Evolutionary conservation across 2,113 vertebrate genomes (phyloP).

Genomic region (Equus przewalskii): DNA sequence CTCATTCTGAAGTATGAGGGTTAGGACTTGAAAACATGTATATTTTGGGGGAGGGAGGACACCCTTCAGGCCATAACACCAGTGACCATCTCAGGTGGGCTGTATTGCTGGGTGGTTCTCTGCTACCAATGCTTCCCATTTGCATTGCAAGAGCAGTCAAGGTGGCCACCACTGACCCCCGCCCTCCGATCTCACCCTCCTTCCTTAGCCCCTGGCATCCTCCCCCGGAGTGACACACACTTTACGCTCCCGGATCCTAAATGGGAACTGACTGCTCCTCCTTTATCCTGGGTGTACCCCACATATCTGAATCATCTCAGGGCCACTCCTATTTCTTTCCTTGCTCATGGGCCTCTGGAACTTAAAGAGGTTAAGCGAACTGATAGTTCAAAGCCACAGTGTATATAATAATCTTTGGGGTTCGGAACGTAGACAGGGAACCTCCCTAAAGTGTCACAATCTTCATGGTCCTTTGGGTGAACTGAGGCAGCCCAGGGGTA

Average conservation of each 20-base stretch:
- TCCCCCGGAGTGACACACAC: not conserved
- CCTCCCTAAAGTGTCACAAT: not conserved
- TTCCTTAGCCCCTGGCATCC: not conserved
- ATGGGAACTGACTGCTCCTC: not conserved
- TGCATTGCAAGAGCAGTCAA: not conserved
- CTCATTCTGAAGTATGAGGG: not conserved
- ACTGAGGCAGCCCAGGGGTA: not conserved
- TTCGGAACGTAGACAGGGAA: not conserved
- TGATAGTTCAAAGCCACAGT: slow-evolving; percentile 17
- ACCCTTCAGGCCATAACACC: not conserved
- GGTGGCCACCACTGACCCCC: rapidly evolving
- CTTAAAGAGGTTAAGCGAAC: slow-evolving; percentile 9
- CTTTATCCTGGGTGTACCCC: slow-evolving; percentile 10
- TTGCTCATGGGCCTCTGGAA: not conserved
- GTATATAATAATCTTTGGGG: not conserved
- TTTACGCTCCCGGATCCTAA: not conserved
- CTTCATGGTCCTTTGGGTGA: not conserved
- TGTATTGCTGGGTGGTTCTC: not conserved
- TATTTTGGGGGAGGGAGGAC: not conserved
- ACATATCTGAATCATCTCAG: slow-evolving; percentile 45
- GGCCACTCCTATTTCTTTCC: slow-evolving; percentile 25
- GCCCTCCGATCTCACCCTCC: not conserved
- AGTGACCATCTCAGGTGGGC: not conserved
- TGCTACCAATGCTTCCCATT: not conserved
- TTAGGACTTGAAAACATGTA: not conserved